A percentile compares a stretch with the other conserved stretches of the same genome.
These are phyloP conservation scores for Oligia strigilis DNA, from an alignment of 2,888 invertebrate species.

Conservation along the genomic window DNA sequence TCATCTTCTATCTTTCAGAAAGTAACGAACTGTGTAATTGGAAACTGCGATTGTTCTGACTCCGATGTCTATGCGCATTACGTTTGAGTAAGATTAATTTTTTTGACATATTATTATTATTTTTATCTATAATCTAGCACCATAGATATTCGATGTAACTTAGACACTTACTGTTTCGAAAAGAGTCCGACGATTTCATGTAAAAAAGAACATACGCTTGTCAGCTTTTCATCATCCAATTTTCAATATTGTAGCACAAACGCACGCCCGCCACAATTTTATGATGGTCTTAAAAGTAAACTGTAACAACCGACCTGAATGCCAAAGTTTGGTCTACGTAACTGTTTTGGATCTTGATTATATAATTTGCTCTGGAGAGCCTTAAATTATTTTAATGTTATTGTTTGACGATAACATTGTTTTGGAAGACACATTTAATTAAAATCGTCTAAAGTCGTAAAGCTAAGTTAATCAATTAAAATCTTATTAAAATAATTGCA, in stretches of 20 bases:
- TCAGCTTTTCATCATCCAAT: conserved; percentile 23
- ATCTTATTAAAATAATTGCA: conserved; percentile 11
- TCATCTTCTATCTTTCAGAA: conserved; percentile 84
- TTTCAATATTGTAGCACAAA: conserved; percentile 49
- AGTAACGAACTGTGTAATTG: conserved; percentile 88
- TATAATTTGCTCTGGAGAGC: conserved; percentile 53
- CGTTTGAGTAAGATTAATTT: not conserved
- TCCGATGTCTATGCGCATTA: conserved; percentile 75
- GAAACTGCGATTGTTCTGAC: conserved; percentile 79
- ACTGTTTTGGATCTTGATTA: conserved; percentile 56
- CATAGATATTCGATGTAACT: not conserved
- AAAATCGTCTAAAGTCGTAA: conserved; percentile 18
- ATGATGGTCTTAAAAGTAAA: conserved; percentile 53
- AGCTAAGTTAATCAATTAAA: conserved; percentile 9
- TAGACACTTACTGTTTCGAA: not conserved
- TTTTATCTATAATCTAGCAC: not conserved
- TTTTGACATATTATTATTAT: not conserved
- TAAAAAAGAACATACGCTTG: not conserved
- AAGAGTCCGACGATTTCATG: conserved; percentile 4
- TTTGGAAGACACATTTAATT: conserved; percentile 44
- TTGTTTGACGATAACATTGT: conserved; percentile 48
- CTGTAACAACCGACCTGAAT: conserved; percentile 44
- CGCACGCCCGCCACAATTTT: conserved; percentile 43
- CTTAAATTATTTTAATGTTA: conserved; percentile 46
- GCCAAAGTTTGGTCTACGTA: conserved; percentile 37